Percentiles rank a stretch among this genome's conserved stretches.
These are phyloP conservation scores for Temnothorax curvispinosus DNA, from an alignment of 1,140 invertebrate species.

Conservation along the genomic window DNA sequence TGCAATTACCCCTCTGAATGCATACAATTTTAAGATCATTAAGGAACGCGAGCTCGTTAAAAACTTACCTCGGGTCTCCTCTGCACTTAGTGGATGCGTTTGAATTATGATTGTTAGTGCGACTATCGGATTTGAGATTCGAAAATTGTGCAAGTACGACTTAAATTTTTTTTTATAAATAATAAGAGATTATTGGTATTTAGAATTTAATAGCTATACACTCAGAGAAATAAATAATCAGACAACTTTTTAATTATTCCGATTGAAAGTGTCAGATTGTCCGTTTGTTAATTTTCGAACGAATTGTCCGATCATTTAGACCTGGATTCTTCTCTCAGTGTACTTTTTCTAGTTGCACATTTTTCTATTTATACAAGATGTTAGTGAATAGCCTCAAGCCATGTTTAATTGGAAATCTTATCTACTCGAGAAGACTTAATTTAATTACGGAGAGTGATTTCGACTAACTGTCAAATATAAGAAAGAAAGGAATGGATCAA, in stretches of 20 bases:
- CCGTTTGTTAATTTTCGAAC: no score
- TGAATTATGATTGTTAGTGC: slow-evolving; percentile 17
- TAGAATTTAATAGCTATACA: not conserved
- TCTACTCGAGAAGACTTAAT: not conserved
- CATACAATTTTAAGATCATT: slow-evolving; percentile 26
- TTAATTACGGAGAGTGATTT: not conserved
- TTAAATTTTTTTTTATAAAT: not conserved
- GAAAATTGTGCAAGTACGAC: not conserved
- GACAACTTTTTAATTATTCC: no score
- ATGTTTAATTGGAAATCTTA: no score
- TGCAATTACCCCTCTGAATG: slow-evolving; percentile 37
- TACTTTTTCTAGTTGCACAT: no score
- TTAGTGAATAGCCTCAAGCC: no score
- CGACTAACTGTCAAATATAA: not conserved
- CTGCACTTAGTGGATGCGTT: not conserved
- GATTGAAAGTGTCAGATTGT: no score
- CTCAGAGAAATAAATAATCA: no score
- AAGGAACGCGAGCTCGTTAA: slow-evolving; percentile 20
- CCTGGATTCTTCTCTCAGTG: no score
- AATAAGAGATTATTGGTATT: not conserved
- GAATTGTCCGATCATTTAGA: no score
- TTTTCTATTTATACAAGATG: not conserved
- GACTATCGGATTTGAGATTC: not conserved
- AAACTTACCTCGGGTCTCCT: not conserved
- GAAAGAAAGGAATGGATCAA: not conserved